Evolutionary conservation across 2,888 invertebrate species (phyloP).

Genomic region (Oscheius sp.): DNA sequence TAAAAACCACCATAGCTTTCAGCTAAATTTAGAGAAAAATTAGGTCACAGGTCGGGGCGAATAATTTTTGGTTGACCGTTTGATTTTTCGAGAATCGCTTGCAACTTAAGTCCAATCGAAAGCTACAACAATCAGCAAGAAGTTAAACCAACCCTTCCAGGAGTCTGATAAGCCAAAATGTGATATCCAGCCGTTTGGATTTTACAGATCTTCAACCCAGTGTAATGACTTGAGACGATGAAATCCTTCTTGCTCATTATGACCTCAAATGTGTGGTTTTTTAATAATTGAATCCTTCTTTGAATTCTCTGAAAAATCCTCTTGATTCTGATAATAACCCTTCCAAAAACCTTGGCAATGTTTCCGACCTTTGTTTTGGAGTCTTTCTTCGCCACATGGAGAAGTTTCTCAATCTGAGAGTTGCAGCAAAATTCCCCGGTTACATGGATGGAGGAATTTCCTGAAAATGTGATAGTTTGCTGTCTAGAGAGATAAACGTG

Average conservation of each 20-base stretch:
- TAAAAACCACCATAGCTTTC: neutral
- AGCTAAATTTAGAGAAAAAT: neutral
- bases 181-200: neutral
- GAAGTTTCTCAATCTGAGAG: neutral
- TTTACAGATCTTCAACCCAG: neutral
- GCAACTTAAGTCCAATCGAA: no score
- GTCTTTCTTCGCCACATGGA: neutral
- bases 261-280: neutral
- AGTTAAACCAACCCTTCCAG: neutral
- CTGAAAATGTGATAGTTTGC: no score
- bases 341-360: neutral
- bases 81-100: neutral
- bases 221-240: neutral
- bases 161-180: neutral
- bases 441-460: neutral
- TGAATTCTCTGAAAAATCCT: neutral
- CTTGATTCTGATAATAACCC: neutral
- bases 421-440: neutral
- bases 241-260: neutral
- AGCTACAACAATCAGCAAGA: no score
- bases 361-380: neutral
- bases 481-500: no score
- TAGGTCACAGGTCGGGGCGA: neutral
- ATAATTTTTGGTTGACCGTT: neutral
- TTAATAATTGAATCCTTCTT: neutral